Percentiles rank a stretch among this genome's conserved stretches.
These are phyloP conservation scores for Drosophila lutescens DNA, from an alignment of 2,888 invertebrate genomes.

Conservation along the genomic window DNA sequence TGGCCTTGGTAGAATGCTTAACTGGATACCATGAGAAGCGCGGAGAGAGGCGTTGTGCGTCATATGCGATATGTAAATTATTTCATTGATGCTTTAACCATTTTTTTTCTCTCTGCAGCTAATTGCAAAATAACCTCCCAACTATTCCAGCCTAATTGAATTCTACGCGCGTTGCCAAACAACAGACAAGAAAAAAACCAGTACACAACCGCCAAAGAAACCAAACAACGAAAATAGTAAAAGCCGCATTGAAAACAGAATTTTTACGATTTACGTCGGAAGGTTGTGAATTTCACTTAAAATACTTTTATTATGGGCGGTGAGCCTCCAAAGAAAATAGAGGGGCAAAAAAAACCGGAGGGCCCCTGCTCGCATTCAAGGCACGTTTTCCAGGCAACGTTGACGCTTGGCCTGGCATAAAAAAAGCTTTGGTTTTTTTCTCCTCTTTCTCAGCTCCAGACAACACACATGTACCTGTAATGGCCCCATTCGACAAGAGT, in stretches of 20 bases:
- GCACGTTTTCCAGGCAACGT: slow-evolving; percentile 69
- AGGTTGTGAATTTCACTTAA: slow-evolving; percentile 77
- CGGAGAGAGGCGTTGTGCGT: background rate
- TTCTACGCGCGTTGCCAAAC: slow-evolving; percentile 61
- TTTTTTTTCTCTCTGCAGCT: background rate
- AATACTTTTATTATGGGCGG: slow-evolving; percentile 73
- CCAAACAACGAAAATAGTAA: slow-evolving; percentile 33
- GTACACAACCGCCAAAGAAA: slow-evolving; percentile 23
- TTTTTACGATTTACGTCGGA: slow-evolving; percentile 73
- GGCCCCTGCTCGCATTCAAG: slow-evolving; percentile 62
- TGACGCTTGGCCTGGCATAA: slow-evolving; percentile 72
- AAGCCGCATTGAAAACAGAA: slow-evolving; percentile 69
- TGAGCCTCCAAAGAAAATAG: slow-evolving; percentile 39
- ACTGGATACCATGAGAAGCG: no score
- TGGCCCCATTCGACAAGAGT: slow-evolving; percentile 61
- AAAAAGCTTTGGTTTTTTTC: slow-evolving; percentile 46
- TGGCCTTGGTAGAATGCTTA: no score
- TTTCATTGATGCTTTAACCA: no score
- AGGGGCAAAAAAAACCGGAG: background rate
- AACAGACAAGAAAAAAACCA: slow-evolving; percentile 37
- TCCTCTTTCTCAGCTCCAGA: slow-evolving; percentile 39
- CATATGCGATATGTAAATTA: no score
- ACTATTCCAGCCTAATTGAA: slow-evolving; percentile 60
- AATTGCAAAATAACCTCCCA: slow-evolving; percentile 23
- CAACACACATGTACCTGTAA: slow-evolving; percentile 61